These are phyloP conservation scores for Acinonyx jubatus DNA, from an alignment of 2,113 vertebrate species.

Conservation along the genomic window DNA sequence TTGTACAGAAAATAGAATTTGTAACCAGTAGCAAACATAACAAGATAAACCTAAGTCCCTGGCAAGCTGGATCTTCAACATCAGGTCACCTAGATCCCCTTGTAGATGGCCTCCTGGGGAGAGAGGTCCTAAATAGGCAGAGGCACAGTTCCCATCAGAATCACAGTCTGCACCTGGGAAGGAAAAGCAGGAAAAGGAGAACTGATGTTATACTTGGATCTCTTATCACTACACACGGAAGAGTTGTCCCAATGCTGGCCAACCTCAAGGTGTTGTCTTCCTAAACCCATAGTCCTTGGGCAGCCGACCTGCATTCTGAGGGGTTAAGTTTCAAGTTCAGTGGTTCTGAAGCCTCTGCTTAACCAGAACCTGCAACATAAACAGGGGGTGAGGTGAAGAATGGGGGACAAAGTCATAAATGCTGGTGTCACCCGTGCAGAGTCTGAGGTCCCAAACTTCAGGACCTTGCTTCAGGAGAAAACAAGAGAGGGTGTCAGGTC, in stretches of 20 bases:
- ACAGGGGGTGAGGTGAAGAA: not conserved
- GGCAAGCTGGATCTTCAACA: conserved; percentile 74
- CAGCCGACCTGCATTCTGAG: conserved; percentile 56
- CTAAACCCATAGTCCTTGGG: conserved; percentile 23
- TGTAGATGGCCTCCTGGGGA: conserved; percentile 41
- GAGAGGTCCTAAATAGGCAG: conserved; percentile 17
- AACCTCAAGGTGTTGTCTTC: conserved; percentile 62
- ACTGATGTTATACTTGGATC: conserved; percentile 66
- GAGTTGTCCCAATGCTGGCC: conserved; percentile 58
- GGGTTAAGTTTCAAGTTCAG: conserved; percentile 67
- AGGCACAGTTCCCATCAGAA: conserved; percentile 65
- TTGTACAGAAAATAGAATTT: conserved; percentile 84
- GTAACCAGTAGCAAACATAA: conserved; percentile 83
- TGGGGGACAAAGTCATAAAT: conserved; percentile 55
- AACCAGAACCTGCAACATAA: conserved; percentile 70
- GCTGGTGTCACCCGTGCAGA: conserved; percentile 68
- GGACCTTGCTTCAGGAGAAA: conserved; percentile 43
- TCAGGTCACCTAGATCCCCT: conserved; percentile 63
- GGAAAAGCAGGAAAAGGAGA: conserved; percentile 61
- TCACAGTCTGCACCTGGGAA: conserved; percentile 63
- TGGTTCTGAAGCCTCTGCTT: conserved; percentile 71
- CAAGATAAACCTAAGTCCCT: conserved; percentile 78
- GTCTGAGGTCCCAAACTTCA: conserved; percentile 37
- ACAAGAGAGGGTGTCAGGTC: conserved; percentile 46
- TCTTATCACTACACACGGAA: conserved; percentile 70